Conservation (phyloP, 2,113 vertebrate species). For the Entelurus aequoreus region DNA sequence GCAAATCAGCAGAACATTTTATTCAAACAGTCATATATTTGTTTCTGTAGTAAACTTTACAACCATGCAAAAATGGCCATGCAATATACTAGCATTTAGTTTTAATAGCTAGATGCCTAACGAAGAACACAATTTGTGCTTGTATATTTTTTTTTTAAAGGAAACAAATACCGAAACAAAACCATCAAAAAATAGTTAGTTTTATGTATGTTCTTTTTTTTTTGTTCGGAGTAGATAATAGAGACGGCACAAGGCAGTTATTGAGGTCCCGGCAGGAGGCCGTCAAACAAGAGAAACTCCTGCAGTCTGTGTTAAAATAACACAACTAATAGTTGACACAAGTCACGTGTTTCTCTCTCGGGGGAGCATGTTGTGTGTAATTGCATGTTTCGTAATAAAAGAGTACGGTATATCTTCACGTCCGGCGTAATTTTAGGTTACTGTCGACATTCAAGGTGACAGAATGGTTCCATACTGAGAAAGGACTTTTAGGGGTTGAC, state of each 20-base stretch:
- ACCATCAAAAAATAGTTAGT: no score
- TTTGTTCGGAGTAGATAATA: background rate
- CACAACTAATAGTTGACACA: no score
- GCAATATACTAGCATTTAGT: no score
- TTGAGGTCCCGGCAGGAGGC: conserved; percentile 53
- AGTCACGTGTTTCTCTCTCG: conserved; percentile 24
- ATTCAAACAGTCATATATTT: no score
- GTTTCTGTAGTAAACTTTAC: no score
- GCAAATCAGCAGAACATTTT: no score
- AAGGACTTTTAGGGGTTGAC: conserved; percentile 17
- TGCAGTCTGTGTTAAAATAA: conserved; percentile 28
- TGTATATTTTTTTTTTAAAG: no score
- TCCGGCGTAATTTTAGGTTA: conserved; percentile 24
- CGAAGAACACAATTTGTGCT: no score
- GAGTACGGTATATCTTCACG: conserved; percentile 17
- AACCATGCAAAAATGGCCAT: no score
- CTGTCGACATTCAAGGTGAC: conserved; percentile 31
- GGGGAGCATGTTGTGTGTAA: conserved; percentile 35
- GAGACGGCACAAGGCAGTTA: conserved; percentile 40
- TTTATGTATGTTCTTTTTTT: no score
- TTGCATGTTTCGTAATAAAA: conserved; percentile 48
- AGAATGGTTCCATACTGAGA: conserved; percentile 6
- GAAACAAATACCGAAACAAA: no score
- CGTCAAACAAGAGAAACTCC: conserved; percentile 34
- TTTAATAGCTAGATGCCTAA: no score